Conservation (phyloP, 2,797 vertebrate genomes). For the Schizothorax lantsangensis region DNA sequence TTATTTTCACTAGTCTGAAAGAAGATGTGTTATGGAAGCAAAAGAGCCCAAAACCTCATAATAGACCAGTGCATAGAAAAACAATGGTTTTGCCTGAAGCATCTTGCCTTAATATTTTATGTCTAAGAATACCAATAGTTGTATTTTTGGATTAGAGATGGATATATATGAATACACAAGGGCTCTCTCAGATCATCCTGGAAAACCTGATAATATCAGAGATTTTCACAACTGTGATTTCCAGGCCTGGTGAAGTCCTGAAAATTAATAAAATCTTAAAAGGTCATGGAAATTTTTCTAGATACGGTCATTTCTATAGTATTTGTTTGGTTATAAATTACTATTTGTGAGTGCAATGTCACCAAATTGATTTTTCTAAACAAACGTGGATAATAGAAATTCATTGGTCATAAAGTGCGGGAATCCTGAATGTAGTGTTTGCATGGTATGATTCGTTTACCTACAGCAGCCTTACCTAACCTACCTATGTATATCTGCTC, state of each 20-base stretch:
- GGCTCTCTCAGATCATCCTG: background rate
- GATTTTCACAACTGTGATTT: background rate
- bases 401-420: background rate
- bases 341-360: background rate
- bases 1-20: background rate
- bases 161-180: background rate
- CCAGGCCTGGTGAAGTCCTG: background rate
- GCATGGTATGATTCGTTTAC: background rate
- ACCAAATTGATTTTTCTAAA: background rate
- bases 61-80: background rate
- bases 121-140: background rate
- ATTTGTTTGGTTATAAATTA: background rate
- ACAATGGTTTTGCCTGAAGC: background rate
- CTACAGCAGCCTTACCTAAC: background rate
- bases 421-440: conserved; percentile 4
- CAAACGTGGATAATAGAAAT: background rate
- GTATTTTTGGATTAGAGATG: background rate
- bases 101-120: background rate
- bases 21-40: background rate
- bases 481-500: background rate
- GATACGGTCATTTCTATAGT: background rate
- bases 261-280: background rate
- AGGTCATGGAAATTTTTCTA: background rate
- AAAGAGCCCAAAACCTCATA: background rate
- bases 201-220: background rate